A percentile compares a stretch with the other conserved stretches of the same genome.
These are phyloP conservation scores for Rotaria socialis DNA, from an alignment of 2,888 invertebrate genomes.

Conservation along the genomic window DNA sequence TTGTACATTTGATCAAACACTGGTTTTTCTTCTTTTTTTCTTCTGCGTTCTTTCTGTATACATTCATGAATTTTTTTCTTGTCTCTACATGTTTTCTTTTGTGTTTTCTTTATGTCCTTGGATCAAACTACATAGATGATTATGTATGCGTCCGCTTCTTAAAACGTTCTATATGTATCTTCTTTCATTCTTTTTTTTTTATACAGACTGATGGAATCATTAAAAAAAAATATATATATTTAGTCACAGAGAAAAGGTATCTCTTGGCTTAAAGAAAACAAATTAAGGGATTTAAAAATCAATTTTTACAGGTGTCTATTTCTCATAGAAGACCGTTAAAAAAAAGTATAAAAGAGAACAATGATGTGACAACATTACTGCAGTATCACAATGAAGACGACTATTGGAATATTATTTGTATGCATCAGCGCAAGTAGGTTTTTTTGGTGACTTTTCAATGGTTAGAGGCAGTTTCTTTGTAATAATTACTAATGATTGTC, in stretches of 20 bases:
- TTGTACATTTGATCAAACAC: slow-evolving; percentile 6
- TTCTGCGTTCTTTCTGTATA: neutral
- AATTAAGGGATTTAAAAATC: neutral
- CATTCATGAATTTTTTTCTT: neutral
- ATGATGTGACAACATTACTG: neutral
- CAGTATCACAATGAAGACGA: neutral
- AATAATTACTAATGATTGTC: neutral
- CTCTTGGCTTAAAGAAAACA: neutral
- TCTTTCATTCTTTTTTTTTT: slow-evolving; percentile 10
- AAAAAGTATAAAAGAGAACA: neutral
- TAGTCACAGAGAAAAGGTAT: neutral
- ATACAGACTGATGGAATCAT: slow-evolving; percentile 14
- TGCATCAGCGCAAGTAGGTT: neutral
- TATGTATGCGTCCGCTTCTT: neutral
- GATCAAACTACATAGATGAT: neutral
- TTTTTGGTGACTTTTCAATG: too few species aligned
- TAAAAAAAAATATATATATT: neutral
- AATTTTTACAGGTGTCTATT: neutral
- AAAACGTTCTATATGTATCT: neutral
- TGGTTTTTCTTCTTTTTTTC: neutral
- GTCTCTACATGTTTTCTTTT: neutral
- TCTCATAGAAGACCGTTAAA: neutral
- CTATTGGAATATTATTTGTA: neutral
- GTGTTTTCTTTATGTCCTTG: neutral
- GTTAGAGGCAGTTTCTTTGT: too few species aligned